Evolutionary conservation across 2,113 vertebrate genomes (phyloP), one percentile per base, ranked within the genome.

Genomic region (Dasyurus viverrinus): DNA sequence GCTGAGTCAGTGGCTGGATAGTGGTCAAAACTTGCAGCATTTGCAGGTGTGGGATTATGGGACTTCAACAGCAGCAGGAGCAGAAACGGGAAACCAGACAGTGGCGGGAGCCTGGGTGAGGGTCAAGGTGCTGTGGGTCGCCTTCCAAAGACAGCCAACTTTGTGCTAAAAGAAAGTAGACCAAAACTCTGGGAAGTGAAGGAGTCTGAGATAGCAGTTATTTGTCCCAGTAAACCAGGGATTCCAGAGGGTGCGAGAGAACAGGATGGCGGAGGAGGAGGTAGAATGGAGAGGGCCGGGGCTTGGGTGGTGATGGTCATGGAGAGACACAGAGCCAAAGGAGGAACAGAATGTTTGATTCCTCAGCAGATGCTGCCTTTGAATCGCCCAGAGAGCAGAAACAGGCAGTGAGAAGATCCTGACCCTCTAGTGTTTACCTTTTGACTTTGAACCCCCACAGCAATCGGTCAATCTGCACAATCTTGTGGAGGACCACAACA

Each of bases 391-490:
- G 53, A 2, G n/a, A 84, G 68, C n/a, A 84, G 60, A n/a, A n/a
- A 36, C 30, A 19, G 60, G 60, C 30, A n/a, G 30, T 90, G 54
- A 91, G 1, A 0, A 19, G 12, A 54, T 36, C 1, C 2, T 11
- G 24, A 23, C 6, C 12, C 0, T 23, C 60, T 89, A 46, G 91
- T n/a, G 23, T 48, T 84, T 50, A 93, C 93, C 36, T 0, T 1
- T 90, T 93, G 68, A 27, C n/a, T 98, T 97, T 97, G 89, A 60
- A 54, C 97, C 93, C 93, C 94, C 93, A 89, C 94, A 98, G 98
- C 98, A 98, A 97, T 98, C 98, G 2, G 90, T 98, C 25, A 98
- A 97, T 91, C 97, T 98, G 95, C 98, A 98, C 8, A 54, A 97
- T 50, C 98, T 98, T 0, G 53, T 98, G 93, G 97, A 98, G 76